A percentile compares a stretch with the other conserved stretches of the same genome.
Conservation (phyloP, 2,113 vertebrate species). For the Cephalopterus ornatus region DNA sequence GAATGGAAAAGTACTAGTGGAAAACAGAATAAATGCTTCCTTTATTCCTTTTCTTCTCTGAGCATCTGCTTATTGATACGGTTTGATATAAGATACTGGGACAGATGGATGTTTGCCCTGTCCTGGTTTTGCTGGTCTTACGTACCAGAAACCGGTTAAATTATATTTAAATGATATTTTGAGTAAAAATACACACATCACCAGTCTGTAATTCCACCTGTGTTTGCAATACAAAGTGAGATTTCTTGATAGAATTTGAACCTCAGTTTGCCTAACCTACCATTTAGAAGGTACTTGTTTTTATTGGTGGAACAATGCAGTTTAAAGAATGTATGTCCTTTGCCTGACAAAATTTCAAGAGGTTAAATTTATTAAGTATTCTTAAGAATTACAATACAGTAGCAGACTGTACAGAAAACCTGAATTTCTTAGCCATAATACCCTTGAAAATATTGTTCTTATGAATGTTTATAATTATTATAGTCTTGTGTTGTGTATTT, state of each 20-base stretch:
- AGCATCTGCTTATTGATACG: background rate
- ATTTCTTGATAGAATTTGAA: background rate
- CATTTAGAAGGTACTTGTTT: background rate
- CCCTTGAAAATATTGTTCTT: background rate
- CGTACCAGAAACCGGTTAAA: background rate
- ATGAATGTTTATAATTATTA: background rate
- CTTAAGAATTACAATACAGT: background rate
- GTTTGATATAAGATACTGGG: conserved; percentile 32
- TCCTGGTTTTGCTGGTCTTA: background rate
- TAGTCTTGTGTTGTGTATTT: background rate
- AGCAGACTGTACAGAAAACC: background rate
- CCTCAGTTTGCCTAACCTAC: background rate
- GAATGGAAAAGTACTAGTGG: background rate
- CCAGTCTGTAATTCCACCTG: background rate
- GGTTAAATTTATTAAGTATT: background rate
- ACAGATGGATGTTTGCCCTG: conserved; percentile 17
- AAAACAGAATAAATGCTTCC: conserved; percentile 18
- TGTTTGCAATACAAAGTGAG: background rate
- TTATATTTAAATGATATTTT: background rate
- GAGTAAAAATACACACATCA: background rate
- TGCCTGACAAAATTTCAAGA: background rate
- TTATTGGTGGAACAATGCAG: background rate
- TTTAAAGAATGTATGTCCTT: background rate
- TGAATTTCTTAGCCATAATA: background rate
- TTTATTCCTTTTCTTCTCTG: conserved; percentile 6